phyloP scores from a whole-genome alignment of 1,140 invertebrate genomes.

The Drosophila bocqueti region DNA sequence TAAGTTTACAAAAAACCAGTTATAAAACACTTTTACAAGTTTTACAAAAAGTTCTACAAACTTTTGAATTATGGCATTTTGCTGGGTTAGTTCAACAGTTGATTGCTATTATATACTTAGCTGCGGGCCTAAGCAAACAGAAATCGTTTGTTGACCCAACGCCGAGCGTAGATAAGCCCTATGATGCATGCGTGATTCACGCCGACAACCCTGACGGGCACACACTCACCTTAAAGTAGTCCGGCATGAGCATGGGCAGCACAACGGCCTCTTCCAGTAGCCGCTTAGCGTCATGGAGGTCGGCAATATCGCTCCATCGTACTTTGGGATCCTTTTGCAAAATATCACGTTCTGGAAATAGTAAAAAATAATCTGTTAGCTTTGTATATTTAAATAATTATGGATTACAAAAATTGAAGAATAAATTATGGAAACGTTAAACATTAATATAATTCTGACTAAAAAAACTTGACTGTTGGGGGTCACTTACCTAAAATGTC shows the following conservation, averaged over 20 bases:
- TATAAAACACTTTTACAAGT: not conserved
- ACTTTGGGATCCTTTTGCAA: slow-evolving; percentile 99
- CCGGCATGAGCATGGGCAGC: slow-evolving; percentile 98
- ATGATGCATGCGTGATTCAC: slow-evolving; percentile 51
- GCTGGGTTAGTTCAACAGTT: not conserved
- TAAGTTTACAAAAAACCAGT: not conserved
- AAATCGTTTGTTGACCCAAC: slow-evolving; percentile 36
- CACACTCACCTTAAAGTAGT: slow-evolving; percentile 95
- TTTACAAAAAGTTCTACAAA: not conserved
- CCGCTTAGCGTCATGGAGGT: slow-evolving; percentile 97
- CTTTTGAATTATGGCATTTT: not conserved
- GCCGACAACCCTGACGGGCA: slow-evolving; percentile 42
- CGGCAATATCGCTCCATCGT: slow-evolving; percentile 98
- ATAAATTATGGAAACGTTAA: not conserved
- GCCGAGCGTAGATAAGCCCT: slow-evolving; percentile 24
- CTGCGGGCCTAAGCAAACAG: not conserved
- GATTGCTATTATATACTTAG: not conserved
- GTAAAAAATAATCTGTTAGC: not conserved
- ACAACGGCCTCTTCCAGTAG: slow-evolving; percentile 99
- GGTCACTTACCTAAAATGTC: slow-evolving; percentile 91
- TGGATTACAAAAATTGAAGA: not conserved
- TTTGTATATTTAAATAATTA: no score
- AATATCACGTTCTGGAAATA: slow-evolving; percentile 94
- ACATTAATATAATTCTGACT: not conserved
- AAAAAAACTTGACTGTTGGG: not conserved